Evolutionary conservation across 2,113 vertebrate genomes (phyloP), one percentile per base, ranked within the genome.

Genomic region (Tupaia tana): DNA sequence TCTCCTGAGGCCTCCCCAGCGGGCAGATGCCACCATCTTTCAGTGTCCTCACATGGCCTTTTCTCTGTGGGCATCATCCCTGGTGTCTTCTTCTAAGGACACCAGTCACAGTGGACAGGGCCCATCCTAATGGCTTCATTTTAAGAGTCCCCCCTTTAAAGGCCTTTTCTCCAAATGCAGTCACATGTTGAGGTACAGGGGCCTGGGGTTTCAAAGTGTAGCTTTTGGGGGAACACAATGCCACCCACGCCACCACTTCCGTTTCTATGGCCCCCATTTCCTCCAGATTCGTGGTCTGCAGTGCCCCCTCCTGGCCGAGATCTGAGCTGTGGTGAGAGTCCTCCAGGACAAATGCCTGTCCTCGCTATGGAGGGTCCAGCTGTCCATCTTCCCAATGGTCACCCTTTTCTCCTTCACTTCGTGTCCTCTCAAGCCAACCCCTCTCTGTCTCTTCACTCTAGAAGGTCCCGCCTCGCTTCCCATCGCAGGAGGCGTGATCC

Each of bases 211-310:
- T 77, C 43, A 22, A 59, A 56, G 1, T 18, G 25, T n/a, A 56
- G 52, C 31, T 63, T n/a, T 67, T 31, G 13, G 52, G 59, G 24
- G 13, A 14, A n/a, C 71, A 22, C 9, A 34, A 15, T 61, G 74
- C 27, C 27, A 8, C 54, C 24, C 10, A 1, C 10, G 63, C 31
- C 5, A 2, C 10, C 16, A 0, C 9, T 20, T 34, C 16, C 15
- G 1, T 3, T 56, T 4, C 15, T 64, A 12, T 3, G 1, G 1
- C 16, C 16, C 24, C 5, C 1, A 10, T 63, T 81, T 6, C n/a
- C 58, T 86, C 61, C n/a, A 15, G 31, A 34, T 14, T 20, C 0
- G 1, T 12, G 58, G 70, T 78, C 43, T 66, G 27, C 29, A 22
- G 77, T 1, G 5, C 31, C 63, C 79, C 20, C 86, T 86, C 22